Base-by-base conservation (phyloP, 1,140 invertebrate species). In the Zaprionus capensis region DNA sequence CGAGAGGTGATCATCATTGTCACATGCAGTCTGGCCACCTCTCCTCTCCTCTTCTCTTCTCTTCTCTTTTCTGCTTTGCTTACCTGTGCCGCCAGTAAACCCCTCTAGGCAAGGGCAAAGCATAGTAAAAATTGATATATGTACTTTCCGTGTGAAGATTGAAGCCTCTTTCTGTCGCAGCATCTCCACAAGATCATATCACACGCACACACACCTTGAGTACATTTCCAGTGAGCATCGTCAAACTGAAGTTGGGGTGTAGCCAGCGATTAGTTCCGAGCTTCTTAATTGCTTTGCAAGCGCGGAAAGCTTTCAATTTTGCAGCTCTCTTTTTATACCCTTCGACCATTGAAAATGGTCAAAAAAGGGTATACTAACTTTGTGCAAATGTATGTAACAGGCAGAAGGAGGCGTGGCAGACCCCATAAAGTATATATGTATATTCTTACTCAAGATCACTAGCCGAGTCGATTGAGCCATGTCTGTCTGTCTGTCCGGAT, bases 1-100 rank as follows among this genome's bases (percentile, higher is more conserved):
- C 20, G 5, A 26, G 26, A 56, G 26, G 26, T 26, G 14, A 56
- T 56, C 22, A 56, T 79, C 82, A 86, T 85, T 85, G 82, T 86
- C 82, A 76, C 82, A 86, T 76, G 17, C 12, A 46, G 41, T n/a
- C n/a, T 6, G 20, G 6, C 41, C 7, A 34, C 28, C 28, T 28
- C n/a, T 11, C 5, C 20, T 5, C n/a, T 17, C 0, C 2, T 20
- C 24, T 26, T 5, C 24, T 26, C 24, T 26, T 26, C 24, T 26
- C 38, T 41, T 1, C 12, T 34, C 31, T 34, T 3, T 7, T 20
- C n/a, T 7, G n/a, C 44, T 4, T 5, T 20, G n/a, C 3, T 22
- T 63, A 51, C 44, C 44, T 63, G 44, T 63, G 41, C 31, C 41
- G 15, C 20, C 36, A 12, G 44, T 49, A 49, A 34, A 20, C 46